phyloP scores from a whole-genome alignment of 2,797 vertebrate genomes.

The Malurus leucopterus region DNA sequence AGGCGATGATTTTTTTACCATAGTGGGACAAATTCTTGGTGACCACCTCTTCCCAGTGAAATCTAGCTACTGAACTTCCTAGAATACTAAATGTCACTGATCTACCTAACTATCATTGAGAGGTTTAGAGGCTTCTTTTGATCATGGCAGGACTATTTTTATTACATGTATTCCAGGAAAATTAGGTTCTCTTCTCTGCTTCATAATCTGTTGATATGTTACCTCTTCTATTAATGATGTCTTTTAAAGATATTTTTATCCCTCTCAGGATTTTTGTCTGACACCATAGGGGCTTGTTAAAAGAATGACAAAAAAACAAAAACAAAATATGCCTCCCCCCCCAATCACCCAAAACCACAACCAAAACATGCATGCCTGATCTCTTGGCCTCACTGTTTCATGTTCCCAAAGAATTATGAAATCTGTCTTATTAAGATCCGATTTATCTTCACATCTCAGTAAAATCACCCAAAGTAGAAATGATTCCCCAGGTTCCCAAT shows the following conservation, averaged over 20 bases:
- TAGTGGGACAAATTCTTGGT: neutral
- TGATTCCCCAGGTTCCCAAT: neutral
- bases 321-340: neutral
- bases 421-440: neutral
- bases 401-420: neutral
- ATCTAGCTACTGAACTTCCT: neutral
- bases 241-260: neutral
- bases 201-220: neutral
- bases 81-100: neutral
- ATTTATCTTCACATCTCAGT: neutral
- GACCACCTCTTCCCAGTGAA: neutral
- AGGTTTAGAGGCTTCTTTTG: neutral
- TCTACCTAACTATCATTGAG: neutral
- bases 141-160: neutral
- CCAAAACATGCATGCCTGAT: neutral
- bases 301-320: neutral
- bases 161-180: neutral
- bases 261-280: neutral
- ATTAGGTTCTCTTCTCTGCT: neutral
- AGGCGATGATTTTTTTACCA: neutral
- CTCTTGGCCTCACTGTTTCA: accelerated
- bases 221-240: neutral
- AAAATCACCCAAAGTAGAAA: neutral
- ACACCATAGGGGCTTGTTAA: neutral
- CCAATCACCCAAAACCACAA: neutral